These are phyloP conservation scores for Pantherophis vulpinus DNA, from an alignment of 2,797 vertebrate species.

Conservation along the genomic window DNA sequence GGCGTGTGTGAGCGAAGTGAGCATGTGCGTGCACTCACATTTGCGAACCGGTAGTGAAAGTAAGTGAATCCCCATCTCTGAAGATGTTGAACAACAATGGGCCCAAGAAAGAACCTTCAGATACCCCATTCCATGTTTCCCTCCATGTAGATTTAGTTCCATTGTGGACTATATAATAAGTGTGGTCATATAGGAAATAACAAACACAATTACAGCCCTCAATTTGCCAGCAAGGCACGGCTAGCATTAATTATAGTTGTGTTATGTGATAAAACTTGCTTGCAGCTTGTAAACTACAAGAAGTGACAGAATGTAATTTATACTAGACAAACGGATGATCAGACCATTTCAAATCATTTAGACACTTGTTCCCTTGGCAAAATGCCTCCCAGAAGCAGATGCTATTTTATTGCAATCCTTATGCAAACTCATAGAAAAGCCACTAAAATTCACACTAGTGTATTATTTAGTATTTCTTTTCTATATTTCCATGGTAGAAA, in stretches of 20 bases:
- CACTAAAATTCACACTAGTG: background rate
- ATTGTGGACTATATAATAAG: background rate
- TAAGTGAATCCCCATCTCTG: background rate
- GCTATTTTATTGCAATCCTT: background rate
- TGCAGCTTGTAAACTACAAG: slow-evolving; percentile 33
- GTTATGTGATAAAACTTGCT: slow-evolving; percentile 7
- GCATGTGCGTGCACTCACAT: too few relatives aligned
- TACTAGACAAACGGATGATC: slow-evolving; percentile 33
- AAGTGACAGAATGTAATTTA: slow-evolving; percentile 33
- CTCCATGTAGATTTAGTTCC: background rate
- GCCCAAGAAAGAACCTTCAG: background rate
- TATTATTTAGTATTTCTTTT: background rate
- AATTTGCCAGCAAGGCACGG: background rate
- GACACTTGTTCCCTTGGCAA: slow-evolving; percentile 20
- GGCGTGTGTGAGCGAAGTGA: too few relatives aligned
- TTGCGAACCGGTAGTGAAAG: too few relatives aligned
- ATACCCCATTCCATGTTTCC: background rate
- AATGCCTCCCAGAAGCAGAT: slow-evolving; percentile 36
- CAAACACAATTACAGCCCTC: background rate
- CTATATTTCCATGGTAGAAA: background rate
- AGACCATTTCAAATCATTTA: slow-evolving; percentile 43
- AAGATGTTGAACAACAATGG: background rate
- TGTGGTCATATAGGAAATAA: background rate
- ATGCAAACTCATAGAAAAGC: background rate
- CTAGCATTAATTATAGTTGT: background rate